phyloP scores from a whole-genome alignment of 2,113 vertebrate species.

The Platanista minor region DNA sequence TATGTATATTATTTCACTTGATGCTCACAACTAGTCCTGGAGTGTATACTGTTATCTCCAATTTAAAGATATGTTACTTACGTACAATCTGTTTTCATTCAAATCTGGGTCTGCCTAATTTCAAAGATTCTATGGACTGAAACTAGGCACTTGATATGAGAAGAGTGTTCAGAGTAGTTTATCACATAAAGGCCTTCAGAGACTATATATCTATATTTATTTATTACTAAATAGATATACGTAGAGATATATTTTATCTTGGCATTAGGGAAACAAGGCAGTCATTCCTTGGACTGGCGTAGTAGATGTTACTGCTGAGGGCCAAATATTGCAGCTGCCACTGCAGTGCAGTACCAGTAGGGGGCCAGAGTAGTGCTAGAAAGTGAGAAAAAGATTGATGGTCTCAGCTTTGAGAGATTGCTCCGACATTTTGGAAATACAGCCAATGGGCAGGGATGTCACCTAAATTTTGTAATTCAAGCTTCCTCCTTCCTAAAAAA shows the following conservation, averaged over 20 bases:
- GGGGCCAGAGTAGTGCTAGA: neutral
- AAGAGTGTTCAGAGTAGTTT: neutral
- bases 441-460: neutral
- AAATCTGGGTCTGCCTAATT: neutral
- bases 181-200: neutral
- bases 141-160: neutral
- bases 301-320: neutral
- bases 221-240: neutral
- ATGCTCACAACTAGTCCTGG: neutral
- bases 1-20: neutral
- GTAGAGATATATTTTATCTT: neutral
- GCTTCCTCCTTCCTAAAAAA: neutral
- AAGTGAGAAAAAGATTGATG: neutral
- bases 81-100: neutral
- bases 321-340: neutral
- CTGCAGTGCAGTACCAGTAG: neutral
- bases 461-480: neutral
- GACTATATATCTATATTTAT: neutral
- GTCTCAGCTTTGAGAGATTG: neutral
- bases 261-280: neutral
- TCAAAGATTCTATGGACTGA: neutral
- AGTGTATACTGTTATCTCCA: neutral
- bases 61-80: neutral
- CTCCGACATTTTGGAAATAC: neutral
- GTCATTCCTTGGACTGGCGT: neutral